These are phyloP conservation scores for Leptonema lineaticorne DNA, from an alignment of 1,140 invertebrate species.

Conservation along the genomic window DNA sequence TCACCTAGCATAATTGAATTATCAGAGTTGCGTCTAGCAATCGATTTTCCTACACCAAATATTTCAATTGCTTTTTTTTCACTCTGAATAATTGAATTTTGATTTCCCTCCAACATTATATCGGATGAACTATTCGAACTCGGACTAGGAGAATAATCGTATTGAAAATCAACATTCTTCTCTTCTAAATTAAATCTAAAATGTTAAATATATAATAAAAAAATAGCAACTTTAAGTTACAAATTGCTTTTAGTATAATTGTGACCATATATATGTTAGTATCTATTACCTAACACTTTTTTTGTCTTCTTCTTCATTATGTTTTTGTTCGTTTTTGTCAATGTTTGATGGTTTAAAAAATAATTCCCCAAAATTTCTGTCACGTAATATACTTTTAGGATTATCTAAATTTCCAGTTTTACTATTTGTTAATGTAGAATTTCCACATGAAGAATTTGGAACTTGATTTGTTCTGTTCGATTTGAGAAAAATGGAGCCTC, in stretches of 20 bases:
- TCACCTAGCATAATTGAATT: conserved; percentile 28
- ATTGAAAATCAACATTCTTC: conserved; percentile 42
- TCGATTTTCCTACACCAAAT: neutral
- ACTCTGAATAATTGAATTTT: conserved; percentile 49
- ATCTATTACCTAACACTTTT: conserved; percentile 63
- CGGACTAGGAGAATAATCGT: conserved; percentile 50
- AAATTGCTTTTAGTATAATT: neutral
- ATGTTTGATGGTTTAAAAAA: conserved; percentile 47
- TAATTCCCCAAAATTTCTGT: conserved; percentile 61
- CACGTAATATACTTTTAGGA: conserved; percentile 69
- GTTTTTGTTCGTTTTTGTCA: conserved; percentile 44
- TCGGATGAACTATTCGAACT: conserved; percentile 54
- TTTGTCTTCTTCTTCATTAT: conserved; percentile 65
- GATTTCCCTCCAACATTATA: conserved; percentile 48
- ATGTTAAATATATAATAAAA: conserved; percentile 8
- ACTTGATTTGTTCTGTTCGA: conserved; percentile 58
- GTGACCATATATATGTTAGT: neutral
- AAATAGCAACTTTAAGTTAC: neutral
- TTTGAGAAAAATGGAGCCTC: conserved; percentile 71
- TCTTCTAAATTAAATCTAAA: conserved; percentile 52
- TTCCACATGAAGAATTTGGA: conserved; percentile 39
- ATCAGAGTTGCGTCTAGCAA: conserved; percentile 36
- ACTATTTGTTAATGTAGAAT: neutral
- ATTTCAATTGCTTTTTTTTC: conserved; percentile 6
- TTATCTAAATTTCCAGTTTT: conserved; percentile 47